Percentiles rank a stretch among this genome's conserved stretches.
phyloP scores from a whole-genome alignment of 2,113 vertebrate species.

The Gnathonemus echidnorhynchus region DNA sequence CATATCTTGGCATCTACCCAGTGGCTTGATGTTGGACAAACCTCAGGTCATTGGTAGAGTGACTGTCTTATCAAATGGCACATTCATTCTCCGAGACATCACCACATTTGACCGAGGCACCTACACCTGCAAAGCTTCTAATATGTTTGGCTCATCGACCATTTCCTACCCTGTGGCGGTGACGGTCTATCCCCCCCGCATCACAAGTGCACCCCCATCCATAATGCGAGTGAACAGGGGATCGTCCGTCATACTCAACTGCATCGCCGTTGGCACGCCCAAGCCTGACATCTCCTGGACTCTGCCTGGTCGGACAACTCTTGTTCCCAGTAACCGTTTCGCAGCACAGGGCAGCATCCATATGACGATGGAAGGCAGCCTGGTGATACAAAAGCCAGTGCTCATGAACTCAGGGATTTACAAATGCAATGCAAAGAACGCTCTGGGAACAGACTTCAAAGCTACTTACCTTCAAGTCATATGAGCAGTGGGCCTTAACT shows the following conservation, averaged over 20 bases:
- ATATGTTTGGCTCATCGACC: constrained; percentile 57
- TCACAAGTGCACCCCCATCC: constrained; percentile 52
- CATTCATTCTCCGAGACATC: constrained; percentile 55
- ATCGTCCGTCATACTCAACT: constrained; percentile 51
- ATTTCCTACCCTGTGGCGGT: constrained; percentile 61
- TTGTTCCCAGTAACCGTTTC: constrained; percentile 56
- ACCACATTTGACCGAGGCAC: constrained; percentile 61
- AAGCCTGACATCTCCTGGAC: constrained; percentile 70
- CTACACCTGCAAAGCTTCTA: constrained; percentile 60
- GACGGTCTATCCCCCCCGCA: constrained; percentile 59
- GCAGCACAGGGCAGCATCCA: constrained; percentile 54
- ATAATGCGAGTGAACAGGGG: constrained; percentile 54
- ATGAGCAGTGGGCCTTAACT: constrained; percentile 34
- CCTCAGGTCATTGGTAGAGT: constrained; percentile 52
- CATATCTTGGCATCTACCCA: constrained; percentile 64
- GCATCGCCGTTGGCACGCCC: constrained; percentile 55
- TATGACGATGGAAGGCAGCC: constrained; percentile 60
- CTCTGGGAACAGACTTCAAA: constrained; percentile 66
- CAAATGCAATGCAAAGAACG: constrained; percentile 67
- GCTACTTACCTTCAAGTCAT: constrained; percentile 66
- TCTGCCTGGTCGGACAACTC: constrained; percentile 63
- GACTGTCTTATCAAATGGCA: constrained; percentile 54
- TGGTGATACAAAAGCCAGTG: constrained; percentile 59
- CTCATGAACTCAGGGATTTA: constrained; percentile 70
- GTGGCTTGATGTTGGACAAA: constrained; percentile 56